Conservation (phyloP, 2,113 vertebrate species). For the Chaenogobius annularis region DNA sequence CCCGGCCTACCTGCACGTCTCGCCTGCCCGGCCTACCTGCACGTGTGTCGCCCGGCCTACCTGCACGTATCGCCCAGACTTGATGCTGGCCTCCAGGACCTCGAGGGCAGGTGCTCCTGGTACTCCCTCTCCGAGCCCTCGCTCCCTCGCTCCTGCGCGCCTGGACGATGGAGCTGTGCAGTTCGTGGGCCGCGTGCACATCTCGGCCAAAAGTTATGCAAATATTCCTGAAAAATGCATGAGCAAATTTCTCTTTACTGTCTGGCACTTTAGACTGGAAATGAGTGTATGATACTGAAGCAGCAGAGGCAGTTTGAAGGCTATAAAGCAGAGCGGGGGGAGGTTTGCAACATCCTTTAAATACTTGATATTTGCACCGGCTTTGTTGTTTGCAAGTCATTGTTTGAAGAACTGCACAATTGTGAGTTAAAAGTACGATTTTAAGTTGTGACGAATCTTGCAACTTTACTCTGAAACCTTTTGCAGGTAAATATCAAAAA, state of each 20-base stretch:
- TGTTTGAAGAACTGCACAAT: too few relatives aligned
- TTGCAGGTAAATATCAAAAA: too few relatives aligned
- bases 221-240: constrained; percentile 80
- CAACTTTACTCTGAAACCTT: too few relatives aligned
- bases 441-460: too few relatives aligned
- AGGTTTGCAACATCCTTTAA: not conserved
- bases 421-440: too few relatives aligned
- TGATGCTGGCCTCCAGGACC: constrained; percentile 89
- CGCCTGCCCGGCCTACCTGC: too few relatives aligned
- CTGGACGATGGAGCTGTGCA: constrained; percentile 86
- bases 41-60: constrained; percentile 37
- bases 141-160: constrained; percentile 80
- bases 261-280: constrained; percentile 1
- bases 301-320: not conserved
- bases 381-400: too few relatives aligned
- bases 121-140: constrained; percentile 88
- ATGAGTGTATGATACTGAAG: not conserved
- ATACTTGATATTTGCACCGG: not conserved
- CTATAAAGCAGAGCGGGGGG: not conserved
- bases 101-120: constrained; percentile 85
- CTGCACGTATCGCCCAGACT: constrained; percentile 90
- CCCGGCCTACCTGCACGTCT: too few relatives aligned
- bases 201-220: constrained; percentile 92
- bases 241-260: not conserved
- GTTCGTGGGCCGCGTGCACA: constrained; percentile 83